These are phyloP conservation scores for Linyphia triangularis DNA, from an alignment of 2,888 invertebrate genomes.

Conservation along the genomic window DNA sequence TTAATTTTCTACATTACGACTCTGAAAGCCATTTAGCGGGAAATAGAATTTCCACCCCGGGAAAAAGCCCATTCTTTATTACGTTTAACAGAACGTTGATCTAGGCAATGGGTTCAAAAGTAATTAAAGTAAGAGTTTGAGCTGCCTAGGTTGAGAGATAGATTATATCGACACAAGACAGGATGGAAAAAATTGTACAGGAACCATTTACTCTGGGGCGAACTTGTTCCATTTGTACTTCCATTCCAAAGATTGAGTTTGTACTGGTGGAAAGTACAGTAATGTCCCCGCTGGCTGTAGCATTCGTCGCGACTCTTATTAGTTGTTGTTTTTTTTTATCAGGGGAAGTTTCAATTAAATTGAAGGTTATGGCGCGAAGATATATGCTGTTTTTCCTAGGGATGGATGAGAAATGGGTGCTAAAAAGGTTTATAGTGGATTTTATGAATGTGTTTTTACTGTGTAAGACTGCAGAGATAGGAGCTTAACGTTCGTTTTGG, in stretches of 20 bases:
- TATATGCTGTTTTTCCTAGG: background rate
- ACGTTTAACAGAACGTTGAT: constrained; percentile 37
- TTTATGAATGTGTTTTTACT: background rate
- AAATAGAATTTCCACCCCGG: constrained; percentile 15
- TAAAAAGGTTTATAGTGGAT: too few relatives aligned
- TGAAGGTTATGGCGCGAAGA: background rate
- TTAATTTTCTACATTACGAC: constrained; percentile 48
- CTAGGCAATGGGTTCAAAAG: constrained; percentile 22
- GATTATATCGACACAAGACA: constrained; percentile 51
- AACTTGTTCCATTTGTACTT: constrained; percentile 36
- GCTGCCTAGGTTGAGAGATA: background rate
- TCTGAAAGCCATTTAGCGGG: constrained; percentile 34
- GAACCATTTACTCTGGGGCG: constrained; percentile 45
- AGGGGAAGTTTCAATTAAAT: background rate
- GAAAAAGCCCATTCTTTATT: constrained; percentile 36
- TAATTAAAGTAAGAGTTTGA: constrained; percentile 50
- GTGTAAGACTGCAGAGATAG: background rate
- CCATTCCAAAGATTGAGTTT: constrained; percentile 51
- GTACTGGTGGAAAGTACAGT: background rate
- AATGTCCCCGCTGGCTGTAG: constrained; percentile 29
- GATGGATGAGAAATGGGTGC: too few relatives aligned
- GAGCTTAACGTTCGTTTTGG: background rate
- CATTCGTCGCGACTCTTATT: constrained; percentile 28
- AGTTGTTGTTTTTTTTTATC: constrained; percentile 10
- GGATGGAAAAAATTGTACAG: constrained; percentile 16